Percentiles rank a stretch among this genome's conserved stretches.
phyloP scores from a whole-genome alignment of 2,113 vertebrate genomes.

The Cinclus cinclus region DNA sequence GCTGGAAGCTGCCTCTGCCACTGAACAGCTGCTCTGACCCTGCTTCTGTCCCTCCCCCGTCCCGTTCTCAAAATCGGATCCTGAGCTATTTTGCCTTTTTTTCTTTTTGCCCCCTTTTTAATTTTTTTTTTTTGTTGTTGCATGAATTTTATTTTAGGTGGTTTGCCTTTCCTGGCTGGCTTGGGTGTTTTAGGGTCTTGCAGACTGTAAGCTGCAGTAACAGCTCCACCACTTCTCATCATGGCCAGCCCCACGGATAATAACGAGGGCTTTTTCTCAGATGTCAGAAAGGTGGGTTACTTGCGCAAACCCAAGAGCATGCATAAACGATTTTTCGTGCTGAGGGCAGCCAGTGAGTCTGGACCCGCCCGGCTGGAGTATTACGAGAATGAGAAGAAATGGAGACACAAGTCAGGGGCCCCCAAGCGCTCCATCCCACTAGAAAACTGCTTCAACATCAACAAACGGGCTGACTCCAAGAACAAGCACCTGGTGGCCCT shows the following conservation, averaged over 20 bases:
- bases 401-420: conserved; percentile 88
- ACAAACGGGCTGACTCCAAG: conserved; percentile 91
- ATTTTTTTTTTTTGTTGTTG: neutral
- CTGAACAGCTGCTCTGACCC: conserved; percentile 63
- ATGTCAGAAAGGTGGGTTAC: conserved; percentile 92
- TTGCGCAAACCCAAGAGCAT: conserved; percentile 93
- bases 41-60: conserved; percentile 7
- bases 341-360: conserved; percentile 83
- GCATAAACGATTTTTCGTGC: conserved; percentile 91
- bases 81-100: neutral
- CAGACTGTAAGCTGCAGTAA: neutral
- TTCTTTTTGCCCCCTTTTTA: neutral
- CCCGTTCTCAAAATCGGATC: conserved; percentile 16
- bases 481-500: conserved; percentile 90
- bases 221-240: neutral
- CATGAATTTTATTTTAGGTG: conserved; percentile 43
- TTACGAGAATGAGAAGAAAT: conserved; percentile 93
- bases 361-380: conserved; percentile 89
- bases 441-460: conserved; percentile 91
- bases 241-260: conserved; percentile 83
- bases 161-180: neutral
- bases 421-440: conserved; percentile 89
- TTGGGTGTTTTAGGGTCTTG: neutral
- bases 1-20: conserved; percentile 61
- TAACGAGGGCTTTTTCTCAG: conserved; percentile 83